Percentiles rank a stretch among this genome's conserved stretches.
phyloP scores from a whole-genome alignment of 2,888 invertebrate species.

The Rapana venosa region DNA sequence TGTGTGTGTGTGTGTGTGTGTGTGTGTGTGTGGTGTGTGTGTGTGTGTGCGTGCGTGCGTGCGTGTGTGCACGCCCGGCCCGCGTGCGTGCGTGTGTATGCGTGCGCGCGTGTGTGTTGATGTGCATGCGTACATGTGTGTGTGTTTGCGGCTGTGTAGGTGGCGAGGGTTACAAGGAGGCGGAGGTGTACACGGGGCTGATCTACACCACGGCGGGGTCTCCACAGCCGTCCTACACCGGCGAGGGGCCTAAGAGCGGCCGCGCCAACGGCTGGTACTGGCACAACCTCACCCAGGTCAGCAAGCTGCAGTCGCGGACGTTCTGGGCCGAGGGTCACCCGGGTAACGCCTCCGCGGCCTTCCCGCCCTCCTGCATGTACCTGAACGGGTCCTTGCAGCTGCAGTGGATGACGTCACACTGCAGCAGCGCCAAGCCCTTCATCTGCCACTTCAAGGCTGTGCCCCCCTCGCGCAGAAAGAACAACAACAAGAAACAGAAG shows the following conservation, averaged over 20 bases:
- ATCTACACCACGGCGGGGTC: background rate
- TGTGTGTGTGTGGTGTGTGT: background rate
- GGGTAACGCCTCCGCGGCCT: background rate
- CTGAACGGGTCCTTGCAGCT: background rate
- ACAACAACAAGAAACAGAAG: background rate
- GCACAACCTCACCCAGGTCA: background rate
- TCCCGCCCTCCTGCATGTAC: constrained; percentile 5
- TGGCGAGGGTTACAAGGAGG: background rate
- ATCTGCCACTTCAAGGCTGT: constrained; percentile 32
- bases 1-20: background rate
- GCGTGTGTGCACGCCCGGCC: background rate
- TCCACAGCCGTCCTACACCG: background rate
- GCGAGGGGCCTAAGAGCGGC: background rate
- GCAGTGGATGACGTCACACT: background rate
- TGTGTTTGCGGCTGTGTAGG: constrained; percentile 1
- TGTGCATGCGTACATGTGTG: constrained; percentile 18
- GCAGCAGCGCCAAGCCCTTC: background rate
- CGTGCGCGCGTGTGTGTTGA: background rate
- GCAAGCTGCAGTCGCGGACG: background rate
- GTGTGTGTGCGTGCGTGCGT: no score
- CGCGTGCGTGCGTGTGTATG: background rate
- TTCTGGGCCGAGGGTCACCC: constrained; percentile 11
- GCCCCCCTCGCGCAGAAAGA: background rate
- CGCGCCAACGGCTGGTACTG: constrained; percentile 28
- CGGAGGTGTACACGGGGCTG: constrained; percentile 6